Conservation (phyloP, 2,888 invertebrate genomes). For the Drosophila cognata region DNA sequence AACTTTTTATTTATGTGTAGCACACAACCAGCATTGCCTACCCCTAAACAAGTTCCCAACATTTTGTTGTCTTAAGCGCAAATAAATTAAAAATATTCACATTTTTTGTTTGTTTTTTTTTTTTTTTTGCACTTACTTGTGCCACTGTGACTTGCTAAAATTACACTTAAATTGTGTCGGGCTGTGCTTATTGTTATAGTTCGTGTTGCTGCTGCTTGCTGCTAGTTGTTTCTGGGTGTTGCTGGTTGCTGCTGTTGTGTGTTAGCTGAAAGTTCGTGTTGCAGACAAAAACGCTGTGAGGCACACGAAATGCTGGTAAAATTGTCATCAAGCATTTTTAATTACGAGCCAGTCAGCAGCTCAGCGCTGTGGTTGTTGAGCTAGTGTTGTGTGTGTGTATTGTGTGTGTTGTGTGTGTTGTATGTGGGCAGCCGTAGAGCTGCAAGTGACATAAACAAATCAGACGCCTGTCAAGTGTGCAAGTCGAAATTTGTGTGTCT, state of each 20-base stretch:
- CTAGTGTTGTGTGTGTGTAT: neutral
- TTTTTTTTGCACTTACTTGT: slow-evolving; percentile 1
- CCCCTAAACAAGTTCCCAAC: neutral
- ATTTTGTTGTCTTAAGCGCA: neutral
- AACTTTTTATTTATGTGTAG: neutral
- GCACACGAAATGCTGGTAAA: slow-evolving; percentile 60
- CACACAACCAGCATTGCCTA: neutral
- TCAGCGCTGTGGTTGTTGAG: slow-evolving; percentile 42
- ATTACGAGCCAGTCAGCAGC: slow-evolving; percentile 58
- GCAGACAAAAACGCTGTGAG: slow-evolving; percentile 50
- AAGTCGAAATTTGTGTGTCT: slow-evolving; percentile 56
- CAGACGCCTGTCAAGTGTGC: slow-evolving; percentile 79
- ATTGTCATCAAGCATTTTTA: slow-evolving; percentile 80
- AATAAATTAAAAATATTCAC: neutral
- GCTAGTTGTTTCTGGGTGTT: slow-evolving; percentile 27
- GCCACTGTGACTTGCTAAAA: slow-evolving; percentile 49
- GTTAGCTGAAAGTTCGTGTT: slow-evolving; percentile 48
- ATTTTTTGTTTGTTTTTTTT: neutral
- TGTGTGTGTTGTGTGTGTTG: slow-evolving; percentile 17
- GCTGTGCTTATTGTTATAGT: slow-evolving; percentile 21
- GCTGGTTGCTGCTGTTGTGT: slow-evolving; percentile 18
- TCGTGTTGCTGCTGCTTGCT: slow-evolving; percentile 13
- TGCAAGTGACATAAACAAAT: slow-evolving; percentile 81
- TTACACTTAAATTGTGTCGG: slow-evolving; percentile 40
- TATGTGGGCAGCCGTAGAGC: slow-evolving; percentile 70